These are phyloP conservation scores for Mythimna vitellina DNA, from an alignment of 2,888 invertebrate species.

Conservation along the genomic window DNA sequence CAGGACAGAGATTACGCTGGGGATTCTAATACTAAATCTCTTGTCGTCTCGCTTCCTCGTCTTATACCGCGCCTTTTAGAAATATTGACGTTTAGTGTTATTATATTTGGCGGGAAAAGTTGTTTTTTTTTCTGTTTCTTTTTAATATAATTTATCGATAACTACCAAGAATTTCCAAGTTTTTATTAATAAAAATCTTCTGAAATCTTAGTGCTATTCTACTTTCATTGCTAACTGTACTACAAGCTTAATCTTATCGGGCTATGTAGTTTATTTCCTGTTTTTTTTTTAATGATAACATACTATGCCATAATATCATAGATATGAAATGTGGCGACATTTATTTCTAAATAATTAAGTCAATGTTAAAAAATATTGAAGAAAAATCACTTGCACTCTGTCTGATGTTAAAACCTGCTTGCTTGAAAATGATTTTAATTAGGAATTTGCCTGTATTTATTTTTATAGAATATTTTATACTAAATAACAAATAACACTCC, in stretches of 20 bases:
- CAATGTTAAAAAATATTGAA: not conserved
- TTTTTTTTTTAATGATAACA: slow-evolving; percentile 11
- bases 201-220: not conserved
- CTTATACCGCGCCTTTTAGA: not conserved
- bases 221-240: not conserved
- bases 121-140: not conserved
- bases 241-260: not conserved
- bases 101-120: not conserved
- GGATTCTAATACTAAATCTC: not conserved
- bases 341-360: not conserved
- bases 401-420: not conserved
- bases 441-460: too few relatives aligned
- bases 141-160: not conserved
- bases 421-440: not conserved
- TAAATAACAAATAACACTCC: too few relatives aligned
- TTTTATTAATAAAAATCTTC: not conserved
- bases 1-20: not conserved
- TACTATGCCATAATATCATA: not conserved
- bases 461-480: too few relatives aligned
- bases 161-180: not conserved
- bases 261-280: slow-evolving; percentile 13
- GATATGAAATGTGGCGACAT: slow-evolving; percentile 5
- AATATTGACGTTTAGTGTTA: not conserved
- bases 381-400: too few relatives aligned
- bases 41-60: not conserved